Base-by-base conservation (phyloP, 2,797 vertebrate species). In the Psittacula derbiana region DNA sequence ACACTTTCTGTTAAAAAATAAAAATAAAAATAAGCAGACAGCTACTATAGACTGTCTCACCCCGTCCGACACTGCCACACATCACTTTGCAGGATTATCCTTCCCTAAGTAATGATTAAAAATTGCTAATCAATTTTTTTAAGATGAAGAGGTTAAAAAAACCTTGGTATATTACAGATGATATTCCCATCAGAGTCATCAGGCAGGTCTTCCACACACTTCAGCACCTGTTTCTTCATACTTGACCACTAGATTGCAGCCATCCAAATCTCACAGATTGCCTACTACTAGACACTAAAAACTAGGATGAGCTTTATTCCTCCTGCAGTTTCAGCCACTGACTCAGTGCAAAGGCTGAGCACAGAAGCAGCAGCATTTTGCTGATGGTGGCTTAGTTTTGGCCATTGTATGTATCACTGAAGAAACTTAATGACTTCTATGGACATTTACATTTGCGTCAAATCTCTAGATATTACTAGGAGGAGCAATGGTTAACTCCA, bases 401-500 rank as follows among this genome's bases (percentile, higher is more conserved):
- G n/a, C 88, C n/a, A 25, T 19, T 80, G 6, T 25, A 53, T 62
- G 81, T 76, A 9, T 49, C 73, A 74, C 36, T 24, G 71, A 71
- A 46, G 53, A 87, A 33, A 78, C 9, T 33, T 38, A 31, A 69
- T 0, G 3, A 64, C 72, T 88, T 62, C 50, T 47, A 46, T 1
- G 5, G 65, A 75, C 62, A 81, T 93, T 95, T 72, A 79, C 11
- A 90, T 92, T 95, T 75, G 67, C 47, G 60, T 69, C 71, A 85
- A 80, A 73, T 92, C 75, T 53, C n/a, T 47, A 50, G n/a, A 53
- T 74, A 74, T 79, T 91, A 82, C 65, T 85, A 83, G 53, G 36
- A 88, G 90, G 12, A 93, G 6, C 43, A 72, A 43, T 44, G 64
- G 62, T 92, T 92, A 88, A 78, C 62, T 79, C 61, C 27, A n/a